phyloP scores from a whole-genome alignment of 2,113 vertebrate species.

The Ondatra zibethicus region DNA sequence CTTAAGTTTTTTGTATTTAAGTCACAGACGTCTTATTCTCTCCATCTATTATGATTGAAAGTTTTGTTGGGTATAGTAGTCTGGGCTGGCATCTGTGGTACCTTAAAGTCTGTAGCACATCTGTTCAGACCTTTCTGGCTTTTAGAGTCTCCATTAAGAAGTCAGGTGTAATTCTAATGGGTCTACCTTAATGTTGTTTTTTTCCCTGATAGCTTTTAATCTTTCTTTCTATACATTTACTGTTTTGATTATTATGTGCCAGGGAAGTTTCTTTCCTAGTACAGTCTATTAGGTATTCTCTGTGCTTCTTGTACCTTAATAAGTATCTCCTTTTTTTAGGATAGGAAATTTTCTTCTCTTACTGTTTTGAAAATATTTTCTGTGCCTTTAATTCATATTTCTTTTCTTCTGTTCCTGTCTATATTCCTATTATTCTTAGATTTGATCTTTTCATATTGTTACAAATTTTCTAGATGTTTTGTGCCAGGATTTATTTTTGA shows the following conservation, averaged over 20 bases:
- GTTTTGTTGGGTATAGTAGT: not conserved
- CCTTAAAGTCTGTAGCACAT: not conserved
- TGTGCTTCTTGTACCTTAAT: not conserved
- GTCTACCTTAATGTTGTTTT: too few relatives aligned
- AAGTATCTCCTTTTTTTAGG: not conserved
- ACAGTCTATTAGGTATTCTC: not conserved
- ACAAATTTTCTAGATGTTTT: not conserved
- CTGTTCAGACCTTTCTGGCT: not conserved
- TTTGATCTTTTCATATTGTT: not conserved
- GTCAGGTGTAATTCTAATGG: not conserved
- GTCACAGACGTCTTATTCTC: not conserved
- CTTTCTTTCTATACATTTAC: not conserved
- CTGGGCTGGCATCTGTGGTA: not conserved
- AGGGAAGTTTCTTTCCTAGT: not conserved
- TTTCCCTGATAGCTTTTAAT: too few relatives aligned
- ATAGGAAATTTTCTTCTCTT: not conserved
- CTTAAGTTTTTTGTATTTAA: not conserved
- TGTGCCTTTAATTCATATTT: not conserved
- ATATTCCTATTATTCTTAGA: not conserved
- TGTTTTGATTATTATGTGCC: not conserved
- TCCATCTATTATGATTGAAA: not conserved
- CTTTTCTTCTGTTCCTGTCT: not conserved
- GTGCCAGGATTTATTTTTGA: not conserved
- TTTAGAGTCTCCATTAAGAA: not conserved
- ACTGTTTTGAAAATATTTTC: not conserved